Base-by-base conservation (phyloP, 2,113 vertebrate genomes). In the Pedionomus torquatus region DNA sequence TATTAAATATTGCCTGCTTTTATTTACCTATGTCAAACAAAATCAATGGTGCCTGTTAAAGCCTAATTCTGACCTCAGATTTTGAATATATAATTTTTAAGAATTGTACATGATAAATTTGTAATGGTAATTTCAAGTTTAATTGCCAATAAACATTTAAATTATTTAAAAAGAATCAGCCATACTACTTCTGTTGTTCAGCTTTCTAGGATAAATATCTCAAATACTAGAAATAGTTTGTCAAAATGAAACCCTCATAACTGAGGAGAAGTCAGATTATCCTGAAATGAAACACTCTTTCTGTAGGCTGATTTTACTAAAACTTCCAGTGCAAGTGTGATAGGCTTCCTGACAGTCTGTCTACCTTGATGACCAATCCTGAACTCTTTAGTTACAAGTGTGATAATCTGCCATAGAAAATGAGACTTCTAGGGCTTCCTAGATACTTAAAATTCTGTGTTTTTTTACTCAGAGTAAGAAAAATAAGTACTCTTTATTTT, bases 21-120 rank as follows among this genome's bases (percentile, higher is more conserved):
- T 61, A 66, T 65, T 95, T 78, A 83, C 30, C 41, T 70, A 46
- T 58, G 48, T 78, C 68, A 96, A 91, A 71, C 37, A 96, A 95
- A 86, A 69, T 41, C 21, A 82, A 39, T 7, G 25, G 23, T 54
- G 17, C 20, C 60, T 11, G 12, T 71, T 88, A 83, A 85, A 90
- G 61, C 19, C 77, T 49, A 65, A 64, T 4, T 91, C 31, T 2
- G 5, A 21, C 44, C 77, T 76, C 65, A 84, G 61, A 70, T 52
- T 87, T 83, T 57, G 89, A 23, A 80, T 14, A 69, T 3, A 52
- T 23, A 5, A n/a, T 69, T 74, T 72, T 74, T 33, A 17, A 52
- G 66, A 61, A 68, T 4, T 16, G 13, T 35, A 57, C 26, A 26
- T 35, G 30, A 65, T 7, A 75, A 52, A 39, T 75, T 5, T 35